Evolutionary conservation across 1,140 invertebrate genomes (phyloP), one percentile per base, ranked within the genome.

Genomic region (Zaprionus nigranus): DNA sequence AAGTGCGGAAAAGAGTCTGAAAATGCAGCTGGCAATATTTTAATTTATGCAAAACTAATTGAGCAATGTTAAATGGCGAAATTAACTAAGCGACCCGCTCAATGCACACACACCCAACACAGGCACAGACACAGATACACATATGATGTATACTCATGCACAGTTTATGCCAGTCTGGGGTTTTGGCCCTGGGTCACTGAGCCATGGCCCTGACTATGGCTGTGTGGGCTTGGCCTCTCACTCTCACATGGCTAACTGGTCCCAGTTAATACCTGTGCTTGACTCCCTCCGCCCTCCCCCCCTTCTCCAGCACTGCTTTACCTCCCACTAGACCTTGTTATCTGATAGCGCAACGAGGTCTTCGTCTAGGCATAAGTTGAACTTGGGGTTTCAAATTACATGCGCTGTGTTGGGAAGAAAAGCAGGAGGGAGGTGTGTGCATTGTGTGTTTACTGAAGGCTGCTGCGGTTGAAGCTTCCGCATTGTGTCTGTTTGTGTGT

Each of bases 31-130:
- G 30, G 54, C 43, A 46, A 58, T 61, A 70, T 82, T 85, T 82
- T 79, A 90, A 90, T 85, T 90, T 90, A 90, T 90, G 86, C 88
- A 76, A 82, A 90, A 82, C 90, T 90, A 90, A 90, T 90, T 90
- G 85, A 80, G 81, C 85, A 81, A 73, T 88, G 58, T 69, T 67
- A 72, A 84, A 78, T 81, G 71, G 61, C 51, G 34, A 74, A 78
- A 85, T 85, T 79, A 79, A 83, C 81, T 68, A 71, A 72, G 56
- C 72, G 58, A 26, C 46, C 46, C 46, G 46, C 20, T 51, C 13
- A 20, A 22, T 13, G 7, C 40, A 46, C 4, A 12, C 46, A 43
- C 15, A 17, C n/a, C n/a, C n/a, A n/a, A 7, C n/a, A 46, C 40
- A 7, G 28, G 7, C 40, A 17, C 40, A 46, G 28, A 7, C 40